Evolutionary conservation across 2,888 invertebrate species (phyloP).

Genomic region (Copidosoma aretas): DNA sequence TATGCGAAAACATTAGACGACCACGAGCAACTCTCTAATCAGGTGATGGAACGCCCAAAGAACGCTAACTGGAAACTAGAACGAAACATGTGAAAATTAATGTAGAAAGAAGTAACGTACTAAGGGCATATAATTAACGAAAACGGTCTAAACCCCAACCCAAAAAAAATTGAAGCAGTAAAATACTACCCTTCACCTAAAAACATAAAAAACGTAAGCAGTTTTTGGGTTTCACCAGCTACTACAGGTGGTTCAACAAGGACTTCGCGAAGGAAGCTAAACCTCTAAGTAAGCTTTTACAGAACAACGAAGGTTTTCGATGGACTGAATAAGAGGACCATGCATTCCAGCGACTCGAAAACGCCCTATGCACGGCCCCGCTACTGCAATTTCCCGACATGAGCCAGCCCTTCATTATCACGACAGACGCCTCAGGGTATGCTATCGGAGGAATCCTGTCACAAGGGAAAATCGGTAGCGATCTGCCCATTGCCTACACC

Average conservation of each 20-base stretch:
- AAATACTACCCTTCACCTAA: background rate
- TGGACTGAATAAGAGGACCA: background rate
- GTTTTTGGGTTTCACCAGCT: background rate
- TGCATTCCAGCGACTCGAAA: background rate
- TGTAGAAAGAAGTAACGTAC: background rate
- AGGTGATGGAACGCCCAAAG: no score
- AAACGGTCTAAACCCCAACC: slow-evolving; percentile 3
- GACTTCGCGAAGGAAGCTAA: background rate
- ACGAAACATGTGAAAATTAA: background rate
- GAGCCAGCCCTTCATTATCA: no score
- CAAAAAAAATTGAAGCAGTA: background rate
- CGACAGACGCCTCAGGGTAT: background rate
- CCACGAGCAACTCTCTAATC: background rate
- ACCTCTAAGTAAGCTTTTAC: background rate
- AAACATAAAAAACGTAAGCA: background rate
- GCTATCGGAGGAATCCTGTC: background rate
- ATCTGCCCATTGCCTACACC: background rate
- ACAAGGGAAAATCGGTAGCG: background rate
- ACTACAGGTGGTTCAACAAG: background rate
- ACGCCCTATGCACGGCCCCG: background rate
- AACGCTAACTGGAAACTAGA: no score
- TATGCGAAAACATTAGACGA: no score
- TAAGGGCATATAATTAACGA: slow-evolving; percentile 1
- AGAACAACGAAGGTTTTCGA: background rate
- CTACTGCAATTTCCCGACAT: background rate